phyloP scores from a whole-genome alignment of 2,797 vertebrate genomes.

The Alauda arvensis region DNA sequence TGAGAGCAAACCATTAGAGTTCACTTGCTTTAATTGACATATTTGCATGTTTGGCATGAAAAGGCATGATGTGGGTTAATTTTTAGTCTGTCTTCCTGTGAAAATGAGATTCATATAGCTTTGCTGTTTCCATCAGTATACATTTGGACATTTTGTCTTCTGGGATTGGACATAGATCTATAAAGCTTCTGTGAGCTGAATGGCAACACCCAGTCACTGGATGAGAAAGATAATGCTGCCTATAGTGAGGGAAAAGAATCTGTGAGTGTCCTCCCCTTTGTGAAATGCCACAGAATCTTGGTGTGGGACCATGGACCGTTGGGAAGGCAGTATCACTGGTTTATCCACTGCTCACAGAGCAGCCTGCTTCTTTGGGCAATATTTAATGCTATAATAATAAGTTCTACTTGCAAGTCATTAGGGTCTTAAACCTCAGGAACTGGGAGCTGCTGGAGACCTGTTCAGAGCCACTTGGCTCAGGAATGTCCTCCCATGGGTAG shows the following conservation, averaged over 20 bases:
- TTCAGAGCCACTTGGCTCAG: background rate
- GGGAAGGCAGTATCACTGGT: background rate
- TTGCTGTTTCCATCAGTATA: background rate
- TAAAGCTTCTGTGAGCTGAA: background rate
- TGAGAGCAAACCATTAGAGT: background rate
- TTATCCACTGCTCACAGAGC: background rate
- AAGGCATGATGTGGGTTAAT: background rate
- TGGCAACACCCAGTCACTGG: background rate
- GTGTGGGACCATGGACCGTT: background rate
- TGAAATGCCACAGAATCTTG: background rate
- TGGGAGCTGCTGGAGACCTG: background rate
- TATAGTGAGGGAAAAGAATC: background rate
- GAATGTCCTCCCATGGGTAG: background rate
- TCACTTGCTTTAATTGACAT: background rate
- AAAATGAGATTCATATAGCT: background rate
- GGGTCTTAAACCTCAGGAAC: background rate
- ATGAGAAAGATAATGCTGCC: background rate
- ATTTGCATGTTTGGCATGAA: background rate
- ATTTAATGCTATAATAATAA: background rate
- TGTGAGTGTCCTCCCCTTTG: background rate
- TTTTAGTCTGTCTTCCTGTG: background rate
- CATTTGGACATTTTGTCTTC: background rate
- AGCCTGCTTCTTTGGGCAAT: background rate
- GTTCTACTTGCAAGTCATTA: background rate
- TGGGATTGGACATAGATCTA: background rate